Evolutionary conservation across 2,113 vertebrate species (phyloP).

Genomic region (Nannobrachium achirus): DNA sequence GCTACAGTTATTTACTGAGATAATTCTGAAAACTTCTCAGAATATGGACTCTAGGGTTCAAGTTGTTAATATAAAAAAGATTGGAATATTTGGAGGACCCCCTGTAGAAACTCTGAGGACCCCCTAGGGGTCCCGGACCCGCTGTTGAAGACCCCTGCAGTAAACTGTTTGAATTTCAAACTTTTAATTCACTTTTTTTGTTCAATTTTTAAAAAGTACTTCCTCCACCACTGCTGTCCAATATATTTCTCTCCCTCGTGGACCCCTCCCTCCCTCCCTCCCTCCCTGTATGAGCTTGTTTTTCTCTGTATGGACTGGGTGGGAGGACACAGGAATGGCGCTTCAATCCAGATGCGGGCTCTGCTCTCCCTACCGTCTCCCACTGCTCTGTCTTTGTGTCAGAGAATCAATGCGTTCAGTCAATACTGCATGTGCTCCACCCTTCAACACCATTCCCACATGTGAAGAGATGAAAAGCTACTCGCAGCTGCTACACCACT

Average conservation of each 20-base stretch:
- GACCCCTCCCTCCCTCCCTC: background rate
- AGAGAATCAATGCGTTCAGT: slow-evolving; percentile 55
- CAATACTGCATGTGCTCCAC: slow-evolving; percentile 28
- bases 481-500: slow-evolving; percentile 60
- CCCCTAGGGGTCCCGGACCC: no score
- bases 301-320: slow-evolving; percentile 16
- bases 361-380: slow-evolving; percentile 21
- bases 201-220: background rate
- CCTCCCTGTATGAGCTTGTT: slow-evolving; percentile 20
- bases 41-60: no score
- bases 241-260: slow-evolving; percentile 14
- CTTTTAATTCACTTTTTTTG: no score
- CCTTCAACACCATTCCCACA: slow-evolving; percentile 50
- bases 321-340: slow-evolving; percentile 22
- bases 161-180: no score
- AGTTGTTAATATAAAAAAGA: no score
- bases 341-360: slow-evolving; percentile 37
- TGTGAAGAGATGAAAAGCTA: slow-evolving; percentile 52
- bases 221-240: slow-evolving; percentile 1
- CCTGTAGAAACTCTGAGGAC: no score
- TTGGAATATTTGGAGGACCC: no score
- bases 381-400: slow-evolving; percentile 31
- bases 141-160: no score
- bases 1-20: no score
- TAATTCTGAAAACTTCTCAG: no score